Evolutionary conservation across 2,113 vertebrate genomes (phyloP), one percentile per base, ranked within the genome.

Genomic region (Neolamprologus variostigma): DNA sequence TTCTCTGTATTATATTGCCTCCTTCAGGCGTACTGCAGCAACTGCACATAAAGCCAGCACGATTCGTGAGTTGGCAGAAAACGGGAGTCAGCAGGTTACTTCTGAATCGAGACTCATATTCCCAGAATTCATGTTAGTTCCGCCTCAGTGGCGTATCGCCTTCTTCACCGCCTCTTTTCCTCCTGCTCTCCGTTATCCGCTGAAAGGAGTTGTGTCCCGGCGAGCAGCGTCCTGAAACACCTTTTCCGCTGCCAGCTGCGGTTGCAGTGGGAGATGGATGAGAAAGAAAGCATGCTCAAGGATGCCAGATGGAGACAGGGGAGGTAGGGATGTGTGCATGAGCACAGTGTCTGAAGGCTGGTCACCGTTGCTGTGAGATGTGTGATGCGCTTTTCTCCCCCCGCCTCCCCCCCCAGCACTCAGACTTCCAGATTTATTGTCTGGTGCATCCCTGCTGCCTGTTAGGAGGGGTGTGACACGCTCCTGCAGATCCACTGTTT

Each of bases 241-340:
- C 81, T 53, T 42, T 81, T 84, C 71, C 51, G 76, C 90, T 28
- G 73, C 83, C 91, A 63, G 92, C 92, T 90, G 92, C 87, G 53
- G 85, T 50, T 90, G 94, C 92, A 90, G 94, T 16, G 92, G 92
- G 92, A 88, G 86, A 91, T 86, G 89, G 76, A 21, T 86, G 92
- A 87, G 55, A 80, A 82, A 73, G 82, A 73, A 82, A 91, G 86
- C 85, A 86, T 87, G 90, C 59, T 84, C 85, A 84, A 81, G 89
- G 95, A 95, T 91, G 94, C 87, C 90, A 95, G 90, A 96, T 97
- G 96, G 97, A 94, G 93, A 87, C 92, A 68, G 89, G 80, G 85
- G 86, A 97, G 96, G 97, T 97, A 89, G 95, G 93, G 54, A 42
- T 31, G 23, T 28, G 68, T 50, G 59, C 53, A 6, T 12, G 68